These are phyloP conservation scores for Drosophila mayaguana DNA, from an alignment of 2,888 invertebrate species.

Conservation along the genomic window DNA sequence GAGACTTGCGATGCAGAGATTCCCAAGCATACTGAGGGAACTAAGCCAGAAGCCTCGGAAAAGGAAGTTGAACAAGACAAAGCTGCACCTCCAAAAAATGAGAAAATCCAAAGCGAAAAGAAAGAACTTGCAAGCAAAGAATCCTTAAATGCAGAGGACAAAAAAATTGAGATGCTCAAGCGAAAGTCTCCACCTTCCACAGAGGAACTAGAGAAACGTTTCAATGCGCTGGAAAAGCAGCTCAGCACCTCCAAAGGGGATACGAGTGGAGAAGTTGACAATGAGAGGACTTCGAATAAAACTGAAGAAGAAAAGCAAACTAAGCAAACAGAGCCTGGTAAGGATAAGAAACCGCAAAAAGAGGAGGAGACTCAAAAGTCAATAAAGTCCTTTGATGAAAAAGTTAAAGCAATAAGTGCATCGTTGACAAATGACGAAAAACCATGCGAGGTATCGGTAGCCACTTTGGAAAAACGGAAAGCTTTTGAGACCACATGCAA, in stretches of 20 bases:
- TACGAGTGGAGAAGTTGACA: slow-evolving; percentile 4
- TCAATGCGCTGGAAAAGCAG: slow-evolving; percentile 78
- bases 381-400: slow-evolving; percentile 47
- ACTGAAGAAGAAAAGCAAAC: background rate
- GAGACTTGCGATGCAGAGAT: background rate
- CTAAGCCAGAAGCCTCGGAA: background rate
- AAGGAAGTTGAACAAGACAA: background rate
- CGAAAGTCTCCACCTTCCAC: slow-evolving; percentile 74
- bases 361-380: slow-evolving; percentile 25
- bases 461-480: slow-evolving; percentile 10
- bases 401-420: slow-evolving; percentile 49
- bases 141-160: background rate
- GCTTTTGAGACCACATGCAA: slow-evolving; percentile 21
- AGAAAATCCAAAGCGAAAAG: background rate
- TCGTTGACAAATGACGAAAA: slow-evolving; percentile 18
- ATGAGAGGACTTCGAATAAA: background rate
- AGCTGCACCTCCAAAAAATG: background rate
- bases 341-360: background rate
- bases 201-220: slow-evolving; percentile 81
- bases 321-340: background rate
- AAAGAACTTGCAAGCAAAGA: background rate
- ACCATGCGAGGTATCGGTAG: slow-evolving; percentile 4
- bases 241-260: slow-evolving; percentile 57
- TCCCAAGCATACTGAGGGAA: background rate
- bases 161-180: slow-evolving; percentile 17